A percentile compares a stretch with the other conserved stretches of the same genome.
Evolutionary conservation across 2,797 vertebrate genomes (phyloP).

Genomic region (Okamejei kenojei): DNA sequence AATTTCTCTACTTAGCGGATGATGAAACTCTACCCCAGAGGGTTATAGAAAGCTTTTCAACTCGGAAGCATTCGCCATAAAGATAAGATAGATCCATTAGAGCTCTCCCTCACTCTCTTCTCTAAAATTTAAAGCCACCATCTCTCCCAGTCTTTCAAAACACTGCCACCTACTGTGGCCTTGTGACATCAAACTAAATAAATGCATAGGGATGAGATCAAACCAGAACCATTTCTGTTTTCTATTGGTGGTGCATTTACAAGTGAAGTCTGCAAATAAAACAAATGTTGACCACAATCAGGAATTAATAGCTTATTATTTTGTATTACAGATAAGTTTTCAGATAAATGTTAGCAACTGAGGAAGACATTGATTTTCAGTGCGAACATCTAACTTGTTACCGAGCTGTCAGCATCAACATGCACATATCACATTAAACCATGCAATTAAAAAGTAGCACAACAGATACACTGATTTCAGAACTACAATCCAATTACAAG

Average conservation of each 20-base stretch:
- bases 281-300: neutral
- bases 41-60: no score
- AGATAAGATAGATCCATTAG: no score
- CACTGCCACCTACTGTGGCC: neutral
- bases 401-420: neutral
- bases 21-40: no score
- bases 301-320: no score
- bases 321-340: neutral
- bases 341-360: neutral
- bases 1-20: no score
- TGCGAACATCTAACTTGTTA: neutral
- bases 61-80: no score
- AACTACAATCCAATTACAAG: neutral
- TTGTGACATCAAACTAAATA: neutral
- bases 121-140: no score
- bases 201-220: neutral
- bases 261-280: neutral
- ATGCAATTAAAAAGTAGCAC: neutral
- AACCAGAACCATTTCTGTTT: neutral
- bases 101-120: no score
- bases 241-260: neutral
- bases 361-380: neutral
- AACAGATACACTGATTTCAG: neutral
- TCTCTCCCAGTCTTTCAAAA: no score
- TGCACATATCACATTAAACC: neutral